Conservation (phyloP, 92 coral and sea anemone genomes). For the Bergia puertoricense region DNA sequence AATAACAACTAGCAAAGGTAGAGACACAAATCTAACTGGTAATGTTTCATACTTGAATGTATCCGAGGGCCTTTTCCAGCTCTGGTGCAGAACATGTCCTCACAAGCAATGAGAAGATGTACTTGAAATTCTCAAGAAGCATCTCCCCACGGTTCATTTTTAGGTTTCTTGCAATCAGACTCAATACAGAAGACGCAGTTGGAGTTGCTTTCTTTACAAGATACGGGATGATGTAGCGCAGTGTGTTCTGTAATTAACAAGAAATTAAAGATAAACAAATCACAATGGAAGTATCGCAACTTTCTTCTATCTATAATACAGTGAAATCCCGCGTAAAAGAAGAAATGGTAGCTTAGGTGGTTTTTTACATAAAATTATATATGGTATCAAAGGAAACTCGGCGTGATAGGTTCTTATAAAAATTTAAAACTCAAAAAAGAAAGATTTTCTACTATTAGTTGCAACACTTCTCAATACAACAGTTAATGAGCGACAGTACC, state of each 20-base stretch:
- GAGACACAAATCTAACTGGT: background rate
- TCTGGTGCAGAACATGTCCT: constrained; percentile 92
- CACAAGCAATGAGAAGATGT: constrained; percentile 92
- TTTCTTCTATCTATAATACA: too few relatives aligned
- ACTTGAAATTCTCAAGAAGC: constrained; percentile 93
- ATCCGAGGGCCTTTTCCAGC: constrained; percentile 89
- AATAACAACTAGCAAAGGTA: background rate
- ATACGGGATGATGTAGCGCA: constrained; percentile 82
- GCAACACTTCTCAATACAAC: too few relatives aligned
- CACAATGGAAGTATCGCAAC: background rate
- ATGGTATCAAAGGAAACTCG: too few relatives aligned
- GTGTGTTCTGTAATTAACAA: constrained; percentile 63
- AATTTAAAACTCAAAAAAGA: too few relatives aligned
- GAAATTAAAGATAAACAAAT: background rate
- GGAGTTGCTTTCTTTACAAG: constrained; percentile 91
- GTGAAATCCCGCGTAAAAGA: too few relatives aligned
- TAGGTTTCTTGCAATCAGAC: constrained; percentile 84
- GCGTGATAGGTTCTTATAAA: too few relatives aligned
- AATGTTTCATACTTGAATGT: constrained; percentile 78
- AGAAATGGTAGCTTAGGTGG: too few relatives aligned
- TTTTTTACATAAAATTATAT: too few relatives aligned
- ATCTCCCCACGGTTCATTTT: constrained; percentile 87
- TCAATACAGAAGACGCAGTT: constrained; percentile 81
- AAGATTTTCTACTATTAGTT: too few relatives aligned
- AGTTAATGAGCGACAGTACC: too few relatives aligned